A percentile compares a stretch with the other conserved stretches of the same genome.
phyloP scores from a whole-genome alignment of 2,888 invertebrate genomes.

The Acrocera orbiculus region DNA sequence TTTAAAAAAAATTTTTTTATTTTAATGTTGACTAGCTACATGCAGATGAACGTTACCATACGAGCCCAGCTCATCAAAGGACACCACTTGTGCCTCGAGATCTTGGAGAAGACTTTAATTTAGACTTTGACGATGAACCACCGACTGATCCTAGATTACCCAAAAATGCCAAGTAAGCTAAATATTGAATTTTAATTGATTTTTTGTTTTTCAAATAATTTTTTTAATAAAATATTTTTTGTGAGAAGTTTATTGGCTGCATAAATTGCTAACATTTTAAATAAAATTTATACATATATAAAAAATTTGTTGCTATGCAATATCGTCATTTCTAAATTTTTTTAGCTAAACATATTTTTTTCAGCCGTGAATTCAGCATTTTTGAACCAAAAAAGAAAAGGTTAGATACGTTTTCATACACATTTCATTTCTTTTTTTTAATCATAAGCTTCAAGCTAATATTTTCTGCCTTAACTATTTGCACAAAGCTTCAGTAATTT shows the following conservation, averaged over 20 bases:
- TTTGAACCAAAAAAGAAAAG: slow-evolving; percentile 27
- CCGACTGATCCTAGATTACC: slow-evolving; percentile 37
- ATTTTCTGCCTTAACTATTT: no score
- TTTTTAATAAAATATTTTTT: slow-evolving; percentile 5
- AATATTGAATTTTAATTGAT: no score
- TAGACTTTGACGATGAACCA: slow-evolving; percentile 33
- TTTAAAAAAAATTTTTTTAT: neutral
- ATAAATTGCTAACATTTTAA: no score
- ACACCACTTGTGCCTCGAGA: slow-evolving; percentile 63
- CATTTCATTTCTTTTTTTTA: no score
- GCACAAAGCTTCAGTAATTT: no score
- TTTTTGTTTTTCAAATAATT: neutral
- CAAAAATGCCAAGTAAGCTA: slow-evolving; percentile 78
- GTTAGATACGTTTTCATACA: slow-evolving; percentile 22
- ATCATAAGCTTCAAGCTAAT: no score
- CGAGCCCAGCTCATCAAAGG: slow-evolving; percentile 57
- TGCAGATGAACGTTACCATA: slow-evolving; percentile 77
- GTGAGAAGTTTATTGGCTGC: no score
- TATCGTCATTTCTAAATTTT: no score
- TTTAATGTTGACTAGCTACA: slow-evolving; percentile 55
- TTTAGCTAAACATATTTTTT: slow-evolving; percentile 20
- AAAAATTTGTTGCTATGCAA: no score
- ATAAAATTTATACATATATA: no score
- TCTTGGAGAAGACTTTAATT: slow-evolving; percentile 48
- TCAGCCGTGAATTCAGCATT: slow-evolving; percentile 29